Conservation (phyloP, 2,797 vertebrate genomes). For the Molossus molossus region DNA sequence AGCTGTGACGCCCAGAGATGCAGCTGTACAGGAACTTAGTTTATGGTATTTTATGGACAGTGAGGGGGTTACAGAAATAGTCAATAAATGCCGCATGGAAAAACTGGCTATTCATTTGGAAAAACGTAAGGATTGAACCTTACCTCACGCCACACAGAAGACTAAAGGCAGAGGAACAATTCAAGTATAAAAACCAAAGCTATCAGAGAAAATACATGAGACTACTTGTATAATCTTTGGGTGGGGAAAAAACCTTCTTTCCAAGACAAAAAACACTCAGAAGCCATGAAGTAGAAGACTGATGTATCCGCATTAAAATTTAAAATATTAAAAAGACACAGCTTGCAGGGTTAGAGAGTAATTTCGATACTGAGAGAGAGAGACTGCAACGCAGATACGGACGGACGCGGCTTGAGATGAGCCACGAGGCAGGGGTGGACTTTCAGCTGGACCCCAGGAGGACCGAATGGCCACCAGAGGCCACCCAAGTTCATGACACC, state of each 20-base stretch:
- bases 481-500: not conserved
- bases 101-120: no score
- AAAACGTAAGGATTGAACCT: no score
- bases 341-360: not conserved
- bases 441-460: not conserved
- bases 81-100: no score
- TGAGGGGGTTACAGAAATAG: not conserved
- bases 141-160: not conserved
- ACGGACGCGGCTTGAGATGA: not conserved
- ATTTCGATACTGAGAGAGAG: not conserved
- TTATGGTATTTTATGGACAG: not conserved
- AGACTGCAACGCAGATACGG: not conserved
- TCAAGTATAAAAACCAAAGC: not conserved
- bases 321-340: not conserved
- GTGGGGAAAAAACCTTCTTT: not conserved
- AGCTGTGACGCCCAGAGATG: not conserved
- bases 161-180: not conserved
- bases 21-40: not conserved
- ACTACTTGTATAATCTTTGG: not conserved
- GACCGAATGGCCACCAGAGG: not conserved
- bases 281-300: not conserved
- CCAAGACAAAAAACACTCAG: not conserved
- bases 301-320: not conserved
- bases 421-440: no score
- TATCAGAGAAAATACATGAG: not conserved